Percentiles rank a stretch among this genome's conserved stretches.
Evolutionary conservation across 2,888 invertebrate species (phyloP).

Genomic region (Drosophila mettleri): DNA sequence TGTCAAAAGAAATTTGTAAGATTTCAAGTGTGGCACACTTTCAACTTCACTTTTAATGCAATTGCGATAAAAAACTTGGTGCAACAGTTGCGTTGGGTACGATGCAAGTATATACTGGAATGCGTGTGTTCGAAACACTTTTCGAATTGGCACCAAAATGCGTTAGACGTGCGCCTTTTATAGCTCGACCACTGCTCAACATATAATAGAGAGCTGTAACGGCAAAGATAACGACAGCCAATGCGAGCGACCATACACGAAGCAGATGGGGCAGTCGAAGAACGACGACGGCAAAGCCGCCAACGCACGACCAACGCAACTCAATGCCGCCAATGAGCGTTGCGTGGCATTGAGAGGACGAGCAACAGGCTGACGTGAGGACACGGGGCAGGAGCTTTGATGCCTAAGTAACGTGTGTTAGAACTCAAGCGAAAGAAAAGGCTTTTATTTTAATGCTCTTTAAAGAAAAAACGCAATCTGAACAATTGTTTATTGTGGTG

Average conservation of each 20-base stretch:
- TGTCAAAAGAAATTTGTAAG: slow-evolving; percentile 9
- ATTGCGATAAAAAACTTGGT: slow-evolving; percentile 39
- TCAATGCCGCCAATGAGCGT: slow-evolving; percentile 62
- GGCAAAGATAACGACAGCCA: slow-evolving; percentile 65
- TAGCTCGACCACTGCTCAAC: slow-evolving; percentile 59
- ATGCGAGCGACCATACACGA: slow-evolving; percentile 59
- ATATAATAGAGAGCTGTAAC: slow-evolving; percentile 30
- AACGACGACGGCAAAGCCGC: slow-evolving; percentile 21
- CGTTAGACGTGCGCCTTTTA: slow-evolving; percentile 79
- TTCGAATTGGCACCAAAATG: slow-evolving; percentile 72
- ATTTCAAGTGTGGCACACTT: slow-evolving; percentile 20
- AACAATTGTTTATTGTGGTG: slow-evolving; percentile 60
- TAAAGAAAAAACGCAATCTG: slow-evolving; percentile 55
- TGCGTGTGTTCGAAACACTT: slow-evolving; percentile 52
- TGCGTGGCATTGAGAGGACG: slow-evolving; percentile 37
- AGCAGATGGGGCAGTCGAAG: slow-evolving; percentile 42
- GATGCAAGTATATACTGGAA: slow-evolving; percentile 13
- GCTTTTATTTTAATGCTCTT: slow-evolving; percentile 22
- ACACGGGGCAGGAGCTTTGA: not conserved
- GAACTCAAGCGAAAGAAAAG: not conserved
- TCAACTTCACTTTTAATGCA: slow-evolving; percentile 34
- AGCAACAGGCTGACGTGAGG: slow-evolving; percentile 58
- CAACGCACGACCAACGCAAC: slow-evolving; percentile 61
- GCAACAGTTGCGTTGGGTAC: slow-evolving; percentile 29
- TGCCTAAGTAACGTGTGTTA: slow-evolving; percentile 5